These are phyloP conservation scores for Ceratina japonica DNA, from an alignment of 1,140 invertebrate species.

Conservation along the genomic window DNA sequence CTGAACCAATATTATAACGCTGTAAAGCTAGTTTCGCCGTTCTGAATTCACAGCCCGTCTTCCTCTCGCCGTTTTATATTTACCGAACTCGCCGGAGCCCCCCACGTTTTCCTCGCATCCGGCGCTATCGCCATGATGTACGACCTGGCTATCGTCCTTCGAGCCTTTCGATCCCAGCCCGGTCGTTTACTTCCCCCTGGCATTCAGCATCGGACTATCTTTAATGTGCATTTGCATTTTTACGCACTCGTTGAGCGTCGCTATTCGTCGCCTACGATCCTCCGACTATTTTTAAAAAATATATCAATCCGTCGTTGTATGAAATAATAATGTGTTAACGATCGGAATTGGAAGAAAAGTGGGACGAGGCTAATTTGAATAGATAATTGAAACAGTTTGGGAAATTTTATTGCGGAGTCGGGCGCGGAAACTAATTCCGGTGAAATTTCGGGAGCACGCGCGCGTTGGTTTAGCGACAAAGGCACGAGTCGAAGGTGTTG, in stretches of 20 bases:
- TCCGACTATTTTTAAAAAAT: no score
- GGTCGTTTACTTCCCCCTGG: slow-evolving; percentile 21
- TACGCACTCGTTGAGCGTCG: not conserved
- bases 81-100: not conserved
- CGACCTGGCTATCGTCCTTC: slow-evolving; percentile 40
- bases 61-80: slow-evolving; percentile 30
- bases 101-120: slow-evolving; percentile 24
- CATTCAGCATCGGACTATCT: not conserved
- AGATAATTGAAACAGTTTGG: no score
- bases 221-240: slow-evolving; percentile 36
- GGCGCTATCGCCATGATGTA: slow-evolving; percentile 45
- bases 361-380: no score
- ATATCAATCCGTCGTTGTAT: no score
- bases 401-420: no score
- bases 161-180: slow-evolving; percentile 22
- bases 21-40: not conserved
- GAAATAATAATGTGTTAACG: no score
- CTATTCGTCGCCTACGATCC: no score
- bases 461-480: not conserved
- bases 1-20: slow-evolving; percentile 33
- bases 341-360: no score
- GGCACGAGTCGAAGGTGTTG: not conserved
- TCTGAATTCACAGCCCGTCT: not conserved
- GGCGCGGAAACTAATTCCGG: not conserved
- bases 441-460: not conserved